Percentiles rank a stretch among this genome's conserved stretches.
These are phyloP conservation scores for Tragelaphus buxtoni DNA, from an alignment of 2,113 vertebrate genomes.

Conservation along the genomic window DNA sequence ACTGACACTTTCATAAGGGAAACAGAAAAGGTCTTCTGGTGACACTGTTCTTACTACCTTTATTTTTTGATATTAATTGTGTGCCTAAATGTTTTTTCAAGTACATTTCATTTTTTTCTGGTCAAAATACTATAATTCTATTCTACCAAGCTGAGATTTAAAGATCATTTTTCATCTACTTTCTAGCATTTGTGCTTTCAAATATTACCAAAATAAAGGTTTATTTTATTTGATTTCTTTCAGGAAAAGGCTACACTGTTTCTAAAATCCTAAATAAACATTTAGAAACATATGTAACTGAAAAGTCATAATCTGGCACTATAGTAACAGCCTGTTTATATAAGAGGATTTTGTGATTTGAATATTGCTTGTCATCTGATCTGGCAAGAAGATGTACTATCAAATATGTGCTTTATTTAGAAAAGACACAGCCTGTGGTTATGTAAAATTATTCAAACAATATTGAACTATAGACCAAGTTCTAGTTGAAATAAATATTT, in stretches of 20 bases:
- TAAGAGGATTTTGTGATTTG: slow-evolving; percentile 34
- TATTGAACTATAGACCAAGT: background rate
- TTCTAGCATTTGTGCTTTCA: slow-evolving; percentile 5
- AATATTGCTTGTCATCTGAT: slow-evolving; percentile 52
- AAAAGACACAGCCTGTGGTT: slow-evolving; percentile 8
- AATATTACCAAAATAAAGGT: slow-evolving; percentile 47
- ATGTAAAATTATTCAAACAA: slow-evolving; percentile 9
- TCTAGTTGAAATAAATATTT: slow-evolving; percentile 42
- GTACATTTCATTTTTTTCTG: slow-evolving; percentile 20
- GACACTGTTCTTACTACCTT: background rate
- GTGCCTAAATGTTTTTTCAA: background rate
- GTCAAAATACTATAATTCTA: background rate
- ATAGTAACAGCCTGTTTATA: slow-evolving; percentile 21
- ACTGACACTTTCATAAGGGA: background rate
- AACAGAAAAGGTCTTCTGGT: background rate
- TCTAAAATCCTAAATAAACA: slow-evolving; percentile 53
- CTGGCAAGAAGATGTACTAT: slow-evolving; percentile 19
- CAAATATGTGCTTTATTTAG: slow-evolving; percentile 31
- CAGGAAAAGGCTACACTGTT: background rate
- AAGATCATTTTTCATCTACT: slow-evolving; percentile 27
- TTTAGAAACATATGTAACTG: slow-evolving; percentile 58
- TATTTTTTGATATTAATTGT: background rate
- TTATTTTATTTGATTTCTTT: slow-evolving; percentile 32
- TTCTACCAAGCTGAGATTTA: background rate
- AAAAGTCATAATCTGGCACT: slow-evolving; percentile 46